Conservation (phyloP, 92 coral and sea anemone genomes). For the Ricordea florida region DNA sequence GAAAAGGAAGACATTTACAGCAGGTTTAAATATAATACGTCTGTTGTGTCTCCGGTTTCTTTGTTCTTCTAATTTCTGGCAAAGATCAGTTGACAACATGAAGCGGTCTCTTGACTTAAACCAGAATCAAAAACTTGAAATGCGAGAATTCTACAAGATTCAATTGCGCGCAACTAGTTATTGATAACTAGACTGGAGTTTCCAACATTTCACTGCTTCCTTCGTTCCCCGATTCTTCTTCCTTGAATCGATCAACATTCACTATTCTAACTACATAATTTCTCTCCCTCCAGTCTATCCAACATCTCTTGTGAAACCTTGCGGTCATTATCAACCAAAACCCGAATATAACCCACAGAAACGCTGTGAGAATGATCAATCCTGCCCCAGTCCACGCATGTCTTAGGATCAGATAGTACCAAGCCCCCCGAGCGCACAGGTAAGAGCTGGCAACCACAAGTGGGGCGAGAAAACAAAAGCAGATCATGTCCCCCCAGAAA, state of each 20-base stretch:
- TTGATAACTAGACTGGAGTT: background rate
- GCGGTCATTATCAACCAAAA: conserved; percentile 82
- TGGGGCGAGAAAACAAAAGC: conserved; percentile 83
- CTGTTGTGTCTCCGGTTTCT: too few species aligned
- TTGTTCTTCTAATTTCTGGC: too few species aligned
- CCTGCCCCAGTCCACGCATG: conserved; percentile 82
- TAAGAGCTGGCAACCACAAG: conserved; percentile 76
- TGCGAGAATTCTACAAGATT: too few species aligned
- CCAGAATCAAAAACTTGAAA: too few species aligned
- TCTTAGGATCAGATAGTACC: conserved; percentile 74
- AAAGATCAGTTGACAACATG: too few species aligned
- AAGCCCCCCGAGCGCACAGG: conserved; percentile 92
- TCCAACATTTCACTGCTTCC: background rate
- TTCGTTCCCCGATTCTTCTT: background rate
- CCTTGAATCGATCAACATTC: conserved; percentile 1
- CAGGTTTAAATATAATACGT: too few species aligned
- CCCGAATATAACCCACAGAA: conserved; percentile 74
- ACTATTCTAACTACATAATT: conserved; percentile 79
- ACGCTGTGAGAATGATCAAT: conserved; percentile 67
- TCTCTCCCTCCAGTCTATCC: conserved; percentile 83
- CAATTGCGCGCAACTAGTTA: too few species aligned
- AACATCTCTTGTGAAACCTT: conserved; percentile 74
- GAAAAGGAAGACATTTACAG: too few species aligned
- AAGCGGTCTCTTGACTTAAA: too few species aligned
- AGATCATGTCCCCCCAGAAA: conserved; percentile 79